Percentiles rank a stretch among this genome's conserved stretches.
phyloP scores from a whole-genome alignment of 2,888 invertebrate species.

The Drosophila gaucha region DNA sequence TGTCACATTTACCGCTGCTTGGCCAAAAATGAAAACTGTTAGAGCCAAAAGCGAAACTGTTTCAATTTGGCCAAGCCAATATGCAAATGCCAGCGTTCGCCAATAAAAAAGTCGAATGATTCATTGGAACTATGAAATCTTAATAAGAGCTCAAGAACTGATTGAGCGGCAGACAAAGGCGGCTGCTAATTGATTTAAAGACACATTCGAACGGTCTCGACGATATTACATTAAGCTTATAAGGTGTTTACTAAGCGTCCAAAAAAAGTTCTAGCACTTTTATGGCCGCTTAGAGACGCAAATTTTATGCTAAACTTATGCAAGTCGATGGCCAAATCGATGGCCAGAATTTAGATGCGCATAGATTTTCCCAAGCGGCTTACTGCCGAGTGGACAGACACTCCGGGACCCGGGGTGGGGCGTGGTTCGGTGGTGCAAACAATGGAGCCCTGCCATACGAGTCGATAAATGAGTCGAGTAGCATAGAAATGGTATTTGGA shows the following conservation, averaged over 20 bases:
- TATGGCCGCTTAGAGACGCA: constrained; percentile 53
- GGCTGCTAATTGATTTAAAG: constrained; percentile 72
- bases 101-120: constrained; percentile 20
- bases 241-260: constrained; percentile 68
- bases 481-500: neutral
- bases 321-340: constrained; percentile 54
- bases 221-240: constrained; percentile 74
- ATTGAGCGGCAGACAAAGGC: constrained; percentile 40
- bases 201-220: constrained; percentile 49
- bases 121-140: constrained; percentile 30
- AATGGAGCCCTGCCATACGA: constrained; percentile 16
- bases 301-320: constrained; percentile 66
- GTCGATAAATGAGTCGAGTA: constrained; percentile 19
- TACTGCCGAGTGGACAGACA: constrained; percentile 15
- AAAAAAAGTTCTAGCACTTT: constrained; percentile 46
- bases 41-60: neutral
- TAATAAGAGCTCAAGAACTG: constrained; percentile 32
- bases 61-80: constrained; percentile 17
- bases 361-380: constrained; percentile 61
- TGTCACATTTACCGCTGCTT: constrained; percentile 26
- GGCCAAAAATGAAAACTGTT: constrained; percentile 23
- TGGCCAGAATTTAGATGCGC: constrained; percentile 53
- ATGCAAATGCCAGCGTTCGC: constrained; percentile 12
- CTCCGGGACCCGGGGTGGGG: neutral
- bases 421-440: too few species aligned